These are phyloP conservation scores for Thymelicus sylvestris DNA, from an alignment of 2,888 invertebrate species.

Conservation along the genomic window DNA sequence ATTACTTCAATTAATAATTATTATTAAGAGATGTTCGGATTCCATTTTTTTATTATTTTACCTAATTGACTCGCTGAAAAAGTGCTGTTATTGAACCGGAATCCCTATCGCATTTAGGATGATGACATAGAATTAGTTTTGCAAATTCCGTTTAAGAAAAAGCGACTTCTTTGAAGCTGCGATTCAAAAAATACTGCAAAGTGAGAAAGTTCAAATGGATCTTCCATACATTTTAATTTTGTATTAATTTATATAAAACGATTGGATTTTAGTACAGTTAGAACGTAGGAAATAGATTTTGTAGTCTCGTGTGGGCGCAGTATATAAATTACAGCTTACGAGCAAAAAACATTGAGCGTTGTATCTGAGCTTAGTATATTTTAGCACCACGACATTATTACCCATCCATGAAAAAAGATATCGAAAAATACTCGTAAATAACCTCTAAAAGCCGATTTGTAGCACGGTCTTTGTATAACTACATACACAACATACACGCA, in stretches of 20 bases:
- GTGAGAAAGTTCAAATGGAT: too few species aligned
- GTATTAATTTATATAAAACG: neutral
- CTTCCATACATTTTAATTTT: too few species aligned
- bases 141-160: too few species aligned
- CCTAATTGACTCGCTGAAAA: too few species aligned
- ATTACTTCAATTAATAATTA: too few species aligned
- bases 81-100: too few species aligned
- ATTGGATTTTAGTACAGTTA: neutral
- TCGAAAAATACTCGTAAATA: conserved; percentile 27
- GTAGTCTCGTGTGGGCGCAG: conserved; percentile 12
- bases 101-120: too few species aligned
- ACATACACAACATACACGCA: neutral
- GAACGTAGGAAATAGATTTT: conserved; percentile 11
- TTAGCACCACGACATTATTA: conserved; percentile 3
- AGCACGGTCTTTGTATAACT: neutral
- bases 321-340: neutral
- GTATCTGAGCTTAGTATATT: conserved; percentile 13
- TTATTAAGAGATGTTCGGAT: too few species aligned
- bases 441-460: conserved; percentile 29
- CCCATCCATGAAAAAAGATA: neutral
- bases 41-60: too few species aligned
- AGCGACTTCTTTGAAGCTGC: too few species aligned
- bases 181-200: too few species aligned
- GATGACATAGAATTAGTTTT: too few species aligned
- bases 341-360: neutral